Evolutionary conservation across 2,888 invertebrate genomes (phyloP).

Genomic region (Agrotis ipsilon): DNA sequence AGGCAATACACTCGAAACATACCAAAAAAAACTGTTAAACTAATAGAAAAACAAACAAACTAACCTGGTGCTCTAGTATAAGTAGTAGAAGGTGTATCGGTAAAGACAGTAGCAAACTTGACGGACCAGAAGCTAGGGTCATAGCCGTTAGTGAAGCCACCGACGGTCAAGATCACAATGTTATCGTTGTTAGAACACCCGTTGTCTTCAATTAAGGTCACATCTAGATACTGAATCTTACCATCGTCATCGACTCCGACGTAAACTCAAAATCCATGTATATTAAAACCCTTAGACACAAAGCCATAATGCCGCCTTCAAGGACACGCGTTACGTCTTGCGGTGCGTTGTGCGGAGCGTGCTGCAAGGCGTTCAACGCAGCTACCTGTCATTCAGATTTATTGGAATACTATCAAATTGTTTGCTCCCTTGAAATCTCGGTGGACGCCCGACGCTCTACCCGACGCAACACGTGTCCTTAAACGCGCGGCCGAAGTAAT

Average conservation of each 20-base stretch:
- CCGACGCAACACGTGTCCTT: too few relatives aligned
- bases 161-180: constrained; percentile 25
- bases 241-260: constrained; percentile 91
- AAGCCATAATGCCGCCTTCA: not conserved
- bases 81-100: constrained; percentile 93
- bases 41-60: not conserved
- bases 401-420: too few relatives aligned
- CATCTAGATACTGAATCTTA: constrained; percentile 92
- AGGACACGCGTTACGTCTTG: too few relatives aligned
- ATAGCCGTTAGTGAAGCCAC: constrained; percentile 2
- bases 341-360: too few relatives aligned
- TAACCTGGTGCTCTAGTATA: constrained; percentile 92
- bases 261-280: not conserved
- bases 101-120: constrained; percentile 84
- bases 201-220: constrained; percentile 85
- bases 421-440: too few relatives aligned
- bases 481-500: too few relatives aligned
- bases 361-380: too few relatives aligned
- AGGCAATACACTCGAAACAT: too few relatives aligned
- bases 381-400: too few relatives aligned
- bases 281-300: not conserved
- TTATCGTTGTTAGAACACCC: constrained; percentile 89
- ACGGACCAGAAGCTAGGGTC: not conserved
- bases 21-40: too few relatives aligned
- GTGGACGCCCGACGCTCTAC: too few relatives aligned